Base-by-base conservation (phyloP, 2,797 vertebrate genomes). In the Intellagama lesueurii region DNA sequence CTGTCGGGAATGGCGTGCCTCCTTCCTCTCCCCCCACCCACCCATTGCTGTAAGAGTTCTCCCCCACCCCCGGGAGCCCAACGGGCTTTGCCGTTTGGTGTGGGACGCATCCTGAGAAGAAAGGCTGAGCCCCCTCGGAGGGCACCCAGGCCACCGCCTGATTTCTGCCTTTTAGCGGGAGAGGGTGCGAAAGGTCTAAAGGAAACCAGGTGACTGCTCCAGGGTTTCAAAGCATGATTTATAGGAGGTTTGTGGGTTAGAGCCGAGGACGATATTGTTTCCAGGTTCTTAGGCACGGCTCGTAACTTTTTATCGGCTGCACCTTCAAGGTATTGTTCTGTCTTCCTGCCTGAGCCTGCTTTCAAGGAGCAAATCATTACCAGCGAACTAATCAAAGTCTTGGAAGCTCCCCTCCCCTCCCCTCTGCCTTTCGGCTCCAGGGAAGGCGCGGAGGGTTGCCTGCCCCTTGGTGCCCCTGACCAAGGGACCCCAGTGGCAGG, bases 281-380 rank as follows among this genome's bases (percentile, higher is more conserved):
- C 81, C 77, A 85, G 83, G 90, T 86, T 85, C 77, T 80, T 89
- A 90, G 90, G 84, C 84, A 77, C 1, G 89, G 73, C 84, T 91
- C 68, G 5, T 83, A 91, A 90, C 77, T 70, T 85, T 83, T 90
- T 83, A 87, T 83, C 76, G 86, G 76, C 16, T 11, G 75, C 80
- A 89, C 60, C 60, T 91, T 75, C 60, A 40, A 56, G 1, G 47
- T 16, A 22, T 87, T 91, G 89, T 86, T 90, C 81, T 80, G 60
- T 30, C 60, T 87, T 35, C 17, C 44, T 72, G 76, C 84, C 60
- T 28, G 26, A 17, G 30, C 87, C 88, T 73, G 88, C 44, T 88
- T 82, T 77, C 73, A 73, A 80, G 56, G 70, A 28, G 60, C 28
- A 19, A 49, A 79, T 26, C 47, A 7, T 85, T 32, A 60, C 14